Evolutionary conservation across 2,113 vertebrate species (phyloP).

Genomic region (Leucosticte australis): DNA sequence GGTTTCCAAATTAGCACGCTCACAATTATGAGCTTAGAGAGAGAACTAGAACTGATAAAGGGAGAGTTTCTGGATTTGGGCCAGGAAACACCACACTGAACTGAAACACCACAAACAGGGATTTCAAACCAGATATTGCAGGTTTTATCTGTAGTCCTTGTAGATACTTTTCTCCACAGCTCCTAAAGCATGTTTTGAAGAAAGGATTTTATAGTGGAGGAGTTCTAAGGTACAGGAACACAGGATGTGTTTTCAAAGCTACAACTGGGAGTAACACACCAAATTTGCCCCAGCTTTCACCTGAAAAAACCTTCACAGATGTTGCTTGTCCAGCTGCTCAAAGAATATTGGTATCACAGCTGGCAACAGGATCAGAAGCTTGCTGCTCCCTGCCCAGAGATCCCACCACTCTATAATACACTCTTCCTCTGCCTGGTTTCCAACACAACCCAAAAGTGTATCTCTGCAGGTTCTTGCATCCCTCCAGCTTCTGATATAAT

Average conservation of each 20-base stretch:
- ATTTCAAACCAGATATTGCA: neutral
- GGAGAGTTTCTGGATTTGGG: neutral
- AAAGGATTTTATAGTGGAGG: neutral
- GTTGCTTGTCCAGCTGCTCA: neutral
- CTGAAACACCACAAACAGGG: neutral
- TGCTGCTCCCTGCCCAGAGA: neutral
- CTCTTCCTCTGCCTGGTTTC: neutral
- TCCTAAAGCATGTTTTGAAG: neutral
- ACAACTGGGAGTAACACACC: neutral
- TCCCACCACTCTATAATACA: neutral
- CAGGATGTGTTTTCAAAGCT: neutral
- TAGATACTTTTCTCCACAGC: neutral
- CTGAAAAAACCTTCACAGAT: neutral
- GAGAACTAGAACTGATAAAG: neutral
- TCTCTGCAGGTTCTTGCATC: neutral
- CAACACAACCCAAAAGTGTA: neutral
- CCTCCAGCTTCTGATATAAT: slow-evolving; percentile 31
- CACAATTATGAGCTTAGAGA: neutral
- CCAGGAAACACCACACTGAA: neutral
- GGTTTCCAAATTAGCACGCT: neutral
- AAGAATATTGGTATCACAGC: neutral
- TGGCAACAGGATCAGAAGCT: neutral
- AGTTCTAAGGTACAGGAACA: neutral
- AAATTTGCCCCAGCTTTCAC: neutral
- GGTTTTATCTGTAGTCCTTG: neutral